A percentile compares a stretch with the other conserved stretches of the same genome.
Conservation (phyloP, 2,797 vertebrate genomes). For the Argentina silus region DNA sequence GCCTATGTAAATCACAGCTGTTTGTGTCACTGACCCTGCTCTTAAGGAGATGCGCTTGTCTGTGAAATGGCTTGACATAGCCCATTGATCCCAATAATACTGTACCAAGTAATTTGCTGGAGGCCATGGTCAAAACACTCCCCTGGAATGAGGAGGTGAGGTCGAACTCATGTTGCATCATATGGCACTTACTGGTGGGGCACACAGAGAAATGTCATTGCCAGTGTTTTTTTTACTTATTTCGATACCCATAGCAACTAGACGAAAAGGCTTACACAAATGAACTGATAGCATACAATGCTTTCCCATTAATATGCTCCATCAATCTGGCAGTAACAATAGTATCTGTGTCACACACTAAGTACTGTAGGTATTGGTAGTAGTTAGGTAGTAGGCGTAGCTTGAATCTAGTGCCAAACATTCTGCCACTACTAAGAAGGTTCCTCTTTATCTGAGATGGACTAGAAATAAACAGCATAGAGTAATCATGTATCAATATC, state of each 20-base stretch:
- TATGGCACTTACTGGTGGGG: conserved; percentile 38
- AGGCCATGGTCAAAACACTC: conserved; percentile 64
- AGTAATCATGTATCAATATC: neutral
- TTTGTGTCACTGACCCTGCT: conserved; percentile 71
- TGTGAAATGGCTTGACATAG: conserved; percentile 85
- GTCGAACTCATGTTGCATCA: conserved; percentile 50
- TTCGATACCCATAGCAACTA: neutral
- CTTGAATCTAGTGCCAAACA: no score
- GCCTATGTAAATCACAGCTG: conserved; percentile 81
- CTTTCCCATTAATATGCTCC: no score
- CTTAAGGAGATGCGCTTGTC: conserved; percentile 75
- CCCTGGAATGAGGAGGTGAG: conserved; percentile 38
- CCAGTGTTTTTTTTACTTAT: conserved; percentile 11
- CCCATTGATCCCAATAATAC: conserved; percentile 76
- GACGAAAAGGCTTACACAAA: neutral
- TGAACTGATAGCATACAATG: no score
- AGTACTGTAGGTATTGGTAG: no score
- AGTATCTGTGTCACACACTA: no score
- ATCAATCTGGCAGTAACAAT: no score
- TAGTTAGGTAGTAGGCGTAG: no score
- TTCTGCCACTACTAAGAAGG: neutral
- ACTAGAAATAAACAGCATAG: neutral
- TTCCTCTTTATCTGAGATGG: neutral
- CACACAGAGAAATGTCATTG: neutral
- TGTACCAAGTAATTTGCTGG: conserved; percentile 72